Conservation (phyloP, 1,140 invertebrate genomes). For the Chionoecetes opilio region DNA sequence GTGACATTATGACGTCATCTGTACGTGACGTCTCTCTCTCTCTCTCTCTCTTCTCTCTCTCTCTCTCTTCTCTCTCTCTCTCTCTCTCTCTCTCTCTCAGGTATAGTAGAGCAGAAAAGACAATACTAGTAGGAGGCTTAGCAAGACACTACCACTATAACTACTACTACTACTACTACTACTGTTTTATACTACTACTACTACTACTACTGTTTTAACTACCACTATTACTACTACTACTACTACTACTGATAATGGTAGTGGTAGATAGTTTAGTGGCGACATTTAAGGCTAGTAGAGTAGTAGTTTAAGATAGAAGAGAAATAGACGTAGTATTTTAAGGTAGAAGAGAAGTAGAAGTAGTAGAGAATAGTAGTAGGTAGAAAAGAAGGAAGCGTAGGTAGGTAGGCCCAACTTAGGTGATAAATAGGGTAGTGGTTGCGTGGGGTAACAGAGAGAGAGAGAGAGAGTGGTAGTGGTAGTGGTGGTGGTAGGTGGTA, state of each 20-base stretch:
- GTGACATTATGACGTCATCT: background rate
- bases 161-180: slow-evolving; percentile 5
- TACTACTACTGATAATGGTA: background rate
- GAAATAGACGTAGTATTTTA: slow-evolving; percentile 21
- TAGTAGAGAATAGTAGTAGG: background rate
- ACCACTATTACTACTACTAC: background rate
- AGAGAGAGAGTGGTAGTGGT: slow-evolving; percentile 36
- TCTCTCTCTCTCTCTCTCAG: slow-evolving; percentile 15
- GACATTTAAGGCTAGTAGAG: background rate
- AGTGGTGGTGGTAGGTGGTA: background rate
- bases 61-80: background rate
- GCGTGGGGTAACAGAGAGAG: too few species aligned
- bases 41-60: background rate
- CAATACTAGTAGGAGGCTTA: background rate
- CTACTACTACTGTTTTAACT: background rate
- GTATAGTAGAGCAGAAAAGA: background rate
- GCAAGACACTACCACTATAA: background rate
- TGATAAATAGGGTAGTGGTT: background rate
- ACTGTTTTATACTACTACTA: background rate
- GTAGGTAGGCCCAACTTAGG: too few species aligned
- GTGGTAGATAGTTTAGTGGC: background rate
- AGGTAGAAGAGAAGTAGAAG: background rate
- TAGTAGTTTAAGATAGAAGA: background rate
- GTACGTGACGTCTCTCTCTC: background rate
- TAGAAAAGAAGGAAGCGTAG: background rate